Evolutionary conservation across 1,140 invertebrate genomes (phyloP), one percentile per base, ranked within the genome.

Genomic region (Armadillidium nasatum): DNA sequence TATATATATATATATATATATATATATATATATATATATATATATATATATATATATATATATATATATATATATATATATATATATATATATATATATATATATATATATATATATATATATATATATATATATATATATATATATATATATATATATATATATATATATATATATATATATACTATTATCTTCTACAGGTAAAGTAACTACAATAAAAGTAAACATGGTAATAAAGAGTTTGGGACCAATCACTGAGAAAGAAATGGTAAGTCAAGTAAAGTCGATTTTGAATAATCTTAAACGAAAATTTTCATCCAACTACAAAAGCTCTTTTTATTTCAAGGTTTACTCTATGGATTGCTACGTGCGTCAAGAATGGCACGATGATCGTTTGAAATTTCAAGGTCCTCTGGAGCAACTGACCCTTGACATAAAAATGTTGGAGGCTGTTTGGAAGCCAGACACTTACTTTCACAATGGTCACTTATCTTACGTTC

Each of bases 391-490:
- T 9, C 82, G 89, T 44, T 84, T 88, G n/a, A 80, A 81, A 43
- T 88, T 87, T 81, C 83, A 85, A 85, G 70, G 87, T 84, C 85
- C 83, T 85, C 67, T 87, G 44, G 46, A 82, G 60, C 78, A 82
- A 44, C 74, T 80, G 6, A 79, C 81, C 60, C 78, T 84, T 13
- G 82, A 81, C 72, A 81, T 83, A 45, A 79, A 81, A 66, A 82
- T 87, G 82, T 80, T 87, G 70, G 85, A 87, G 66, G 85, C 84
- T 72, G 82, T 86, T 0, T 90, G 89, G 89, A 89, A 88, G 78
- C 89, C 89, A 0, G 89, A 90, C 83, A 90, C 89, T 0, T 89
- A 87, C 82, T 89, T 90, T 82, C 82, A 87, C 45, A 90, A 90
- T 82, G 89, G 88, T 15, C 86, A 87, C 77, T 84, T 87, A 60